Base-by-base conservation (phyloP, 2,113 vertebrate species). In the Hippotragus niger region DNA sequence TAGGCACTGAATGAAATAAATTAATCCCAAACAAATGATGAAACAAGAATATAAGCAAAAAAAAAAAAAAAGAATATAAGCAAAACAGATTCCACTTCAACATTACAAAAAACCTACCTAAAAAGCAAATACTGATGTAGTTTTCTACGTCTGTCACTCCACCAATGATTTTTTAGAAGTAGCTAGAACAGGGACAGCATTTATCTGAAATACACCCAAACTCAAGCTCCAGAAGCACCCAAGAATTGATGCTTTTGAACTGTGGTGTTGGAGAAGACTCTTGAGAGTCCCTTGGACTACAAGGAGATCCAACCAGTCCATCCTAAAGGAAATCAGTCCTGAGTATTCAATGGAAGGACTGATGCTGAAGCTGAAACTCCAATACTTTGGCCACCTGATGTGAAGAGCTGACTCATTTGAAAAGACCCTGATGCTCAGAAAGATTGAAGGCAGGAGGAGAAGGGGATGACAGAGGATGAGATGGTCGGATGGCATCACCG, bases 41-140 rank as follows among this genome's bases (percentile, higher is more conserved):
- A 23, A 74, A 82, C 27, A 95, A 40, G 47, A 82, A 55, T 57
- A 95, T 60, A 94, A 90, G 62, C 88, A 90, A 96, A 97, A 92
- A 7, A 60, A 14, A 60, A 29, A 62, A 43, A 43, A 21, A 94
- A 25, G 40, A 71, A 60, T 57, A 95, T 55, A 94, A 92, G 62
- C 85, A 91, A 96, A 98, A 94, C 7, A 91, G 13, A 88, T 25
- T 71, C 29, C 40, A 90, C 23, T 87, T 31, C 82, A 84, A 55
- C 23, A 91, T 91, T 57, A 83, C 36, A 95, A 88, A 81, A 81
- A 82, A 16, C 50, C 33, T 83, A 82, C 55, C 47, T 92, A 52
- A 85, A 86, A 80, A 47, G 6, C 64, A 90, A 97, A 96, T 21
- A 88, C 2, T 60, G 13, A 27, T 19, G 43, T 1, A 36, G 8